phyloP scores from a whole-genome alignment of 1,140 invertebrate genomes.

The Euura saliciscinereae region DNA sequence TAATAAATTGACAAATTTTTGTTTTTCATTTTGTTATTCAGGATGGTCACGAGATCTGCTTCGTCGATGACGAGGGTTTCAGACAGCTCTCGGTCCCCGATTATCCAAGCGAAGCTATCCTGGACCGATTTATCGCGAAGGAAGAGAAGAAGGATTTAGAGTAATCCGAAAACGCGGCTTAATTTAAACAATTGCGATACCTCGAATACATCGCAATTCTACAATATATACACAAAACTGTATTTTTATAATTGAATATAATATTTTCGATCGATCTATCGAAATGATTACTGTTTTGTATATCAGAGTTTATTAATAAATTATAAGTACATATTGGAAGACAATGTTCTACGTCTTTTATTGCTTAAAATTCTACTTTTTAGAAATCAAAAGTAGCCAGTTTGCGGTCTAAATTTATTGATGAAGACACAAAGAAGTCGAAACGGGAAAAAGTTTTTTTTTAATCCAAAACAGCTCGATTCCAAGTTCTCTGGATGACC shows the following conservation, averaged over 20 bases:
- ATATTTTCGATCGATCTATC: not conserved
- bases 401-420: no score
- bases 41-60: slow-evolving; percentile 98
- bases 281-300: not conserved
- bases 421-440: no score
- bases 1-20: slow-evolving; percentile 6
- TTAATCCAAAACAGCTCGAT: no score
- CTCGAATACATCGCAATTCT: not conserved
- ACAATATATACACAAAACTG: not conserved
- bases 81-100: slow-evolving; percentile 87
- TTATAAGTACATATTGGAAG: not conserved
- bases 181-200: no score
- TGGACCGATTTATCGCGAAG: slow-evolving; percentile 80
- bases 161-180: no score
- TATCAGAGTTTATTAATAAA: not conserved
- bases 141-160: slow-evolving; percentile 52
- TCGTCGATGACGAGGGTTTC: slow-evolving; percentile 96
- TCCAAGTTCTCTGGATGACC: no score
- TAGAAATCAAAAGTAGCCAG: no score
- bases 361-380: no score
- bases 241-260: not conserved
- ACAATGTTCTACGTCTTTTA: no score
- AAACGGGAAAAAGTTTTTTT: no score
- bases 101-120: slow-evolving; percentile 76
- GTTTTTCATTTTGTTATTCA: slow-evolving; percentile 45